phyloP scores from a whole-genome alignment of 2,888 invertebrate genomes.

The Hedychridium roseum region DNA sequence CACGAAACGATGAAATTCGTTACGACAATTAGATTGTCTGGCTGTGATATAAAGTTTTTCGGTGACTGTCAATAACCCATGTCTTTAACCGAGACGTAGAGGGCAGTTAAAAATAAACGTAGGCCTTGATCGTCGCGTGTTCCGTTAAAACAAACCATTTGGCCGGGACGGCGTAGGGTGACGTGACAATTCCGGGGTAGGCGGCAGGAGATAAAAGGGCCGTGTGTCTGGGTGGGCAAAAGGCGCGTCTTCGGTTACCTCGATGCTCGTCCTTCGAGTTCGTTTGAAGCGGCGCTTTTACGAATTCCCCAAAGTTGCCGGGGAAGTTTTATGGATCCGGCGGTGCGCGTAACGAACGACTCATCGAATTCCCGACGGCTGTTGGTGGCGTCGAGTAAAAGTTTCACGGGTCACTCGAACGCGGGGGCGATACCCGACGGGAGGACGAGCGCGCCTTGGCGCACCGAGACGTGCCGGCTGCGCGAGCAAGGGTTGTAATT shows the following conservation, averaged over 20 bases:
- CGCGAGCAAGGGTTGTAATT: constrained; percentile 67
- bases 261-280: constrained; percentile 14
- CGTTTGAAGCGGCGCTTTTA: constrained; percentile 25
- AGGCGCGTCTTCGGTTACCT: constrained; percentile 30
- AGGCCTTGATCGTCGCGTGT: constrained; percentile 26
- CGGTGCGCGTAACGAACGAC: not conserved
- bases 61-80: too few species aligned
- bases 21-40: too few species aligned
- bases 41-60: too few species aligned
- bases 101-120: constrained; percentile 28
- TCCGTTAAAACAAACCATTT: constrained; percentile 33
- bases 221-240: constrained; percentile 36
- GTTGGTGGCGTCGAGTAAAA: too few species aligned
- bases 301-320: not conserved
- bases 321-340: not conserved
- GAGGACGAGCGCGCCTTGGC: constrained; percentile 52
- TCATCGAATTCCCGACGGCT: constrained; percentile 4
- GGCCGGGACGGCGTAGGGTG: constrained; percentile 19
- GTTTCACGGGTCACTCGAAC: not conserved
- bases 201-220: constrained; percentile 37
- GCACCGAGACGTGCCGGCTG: constrained; percentile 27
- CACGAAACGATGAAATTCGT: too few species aligned
- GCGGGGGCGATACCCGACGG: constrained; percentile 31
- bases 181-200: constrained; percentile 23
- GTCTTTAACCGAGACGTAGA: too few species aligned